Base-by-base conservation (phyloP, 2,113 vertebrate genomes). In the Trinectes maculatus region DNA sequence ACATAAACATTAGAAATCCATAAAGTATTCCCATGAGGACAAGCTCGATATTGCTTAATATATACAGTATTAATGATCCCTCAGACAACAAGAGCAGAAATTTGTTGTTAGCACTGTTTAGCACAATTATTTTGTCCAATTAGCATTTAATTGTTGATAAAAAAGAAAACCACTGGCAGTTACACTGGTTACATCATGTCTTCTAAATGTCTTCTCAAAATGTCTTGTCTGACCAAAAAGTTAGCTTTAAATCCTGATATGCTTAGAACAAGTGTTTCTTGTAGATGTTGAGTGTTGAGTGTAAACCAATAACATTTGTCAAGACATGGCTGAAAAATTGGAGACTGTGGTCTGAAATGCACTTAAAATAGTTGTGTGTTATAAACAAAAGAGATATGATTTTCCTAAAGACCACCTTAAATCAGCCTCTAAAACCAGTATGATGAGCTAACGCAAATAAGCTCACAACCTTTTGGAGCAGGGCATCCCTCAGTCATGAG, bases 401-500 rank as follows among this genome's bases (percentile, higher is more conserved):
- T n/a, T n/a, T n/a, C n/a, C n/a, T n/a, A n/a, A n/a, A n/a, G n/a
- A n/a, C n/a, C n/a, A n/a, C n/a, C n/a, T n/a, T n/a, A n/a, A n/a
- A n/a, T n/a, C n/a, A n/a, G n/a, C n/a, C n/a, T n/a, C n/a, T n/a
- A 37, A 19, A 48, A 24, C 18, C 47, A 55, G 8, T 26, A 22
- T 24, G 33, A 15, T 42, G 29, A 44, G 10, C 36, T n/a, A 2
- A 5, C 48, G 8, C 56, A 61, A 25, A 60, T n/a, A 22, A 44
- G 59, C 56, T 42, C 29, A 56, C 52, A 53, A 19, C 39, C 24
- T 60, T 51, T 49, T 13, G 53, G 46, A 63, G 62, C 51, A 42
- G 53, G 57, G 47, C 57, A 21, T 28, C 48, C 40, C 76, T 73
- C 67, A 34, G 42, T 73, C 60, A 10, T 43, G 56, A 76, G 47